Percentiles rank a stretch among this genome's conserved stretches.
Evolutionary conservation across 2,113 vertebrate genomes (phyloP).

Genomic region (Climacteris rufus): DNA sequence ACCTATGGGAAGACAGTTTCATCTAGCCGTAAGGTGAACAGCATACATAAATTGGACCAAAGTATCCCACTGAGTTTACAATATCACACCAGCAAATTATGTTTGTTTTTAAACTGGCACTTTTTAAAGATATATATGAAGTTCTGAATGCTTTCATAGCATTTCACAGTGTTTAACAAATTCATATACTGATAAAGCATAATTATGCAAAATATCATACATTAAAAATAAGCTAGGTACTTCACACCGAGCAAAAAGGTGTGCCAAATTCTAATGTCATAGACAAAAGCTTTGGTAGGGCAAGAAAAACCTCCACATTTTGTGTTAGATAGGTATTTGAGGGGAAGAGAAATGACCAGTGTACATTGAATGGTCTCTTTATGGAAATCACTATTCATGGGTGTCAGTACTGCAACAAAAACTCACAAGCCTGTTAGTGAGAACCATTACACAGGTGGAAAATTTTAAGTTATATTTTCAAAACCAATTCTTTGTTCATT

Average conservation of each 20-base stretch:
- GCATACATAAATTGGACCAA: background rate
- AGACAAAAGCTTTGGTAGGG: background rate
- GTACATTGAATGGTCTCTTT: background rate
- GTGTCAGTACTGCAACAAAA: background rate
- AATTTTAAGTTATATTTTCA: background rate
- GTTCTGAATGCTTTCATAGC: background rate
- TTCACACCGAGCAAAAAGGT: background rate
- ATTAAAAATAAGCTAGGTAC: background rate
- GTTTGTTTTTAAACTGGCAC: background rate
- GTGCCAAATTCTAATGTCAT: background rate
- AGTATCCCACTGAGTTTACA: background rate
- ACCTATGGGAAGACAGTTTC: background rate
- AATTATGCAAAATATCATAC: background rate
- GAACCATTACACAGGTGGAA: background rate
- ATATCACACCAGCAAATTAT: background rate
- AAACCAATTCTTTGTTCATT: background rate
- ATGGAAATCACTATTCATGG: rapidly evolving
- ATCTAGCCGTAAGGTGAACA: background rate
- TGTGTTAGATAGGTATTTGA: background rate
- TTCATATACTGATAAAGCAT: background rate
- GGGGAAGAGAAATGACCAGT: background rate
- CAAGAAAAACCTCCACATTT: background rate
- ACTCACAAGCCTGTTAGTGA: background rate
- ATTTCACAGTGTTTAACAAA: background rate
- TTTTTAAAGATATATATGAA: background rate